Conservation (phyloP, 1,140 invertebrate species). For the Hypothenemus hampei region DNA sequence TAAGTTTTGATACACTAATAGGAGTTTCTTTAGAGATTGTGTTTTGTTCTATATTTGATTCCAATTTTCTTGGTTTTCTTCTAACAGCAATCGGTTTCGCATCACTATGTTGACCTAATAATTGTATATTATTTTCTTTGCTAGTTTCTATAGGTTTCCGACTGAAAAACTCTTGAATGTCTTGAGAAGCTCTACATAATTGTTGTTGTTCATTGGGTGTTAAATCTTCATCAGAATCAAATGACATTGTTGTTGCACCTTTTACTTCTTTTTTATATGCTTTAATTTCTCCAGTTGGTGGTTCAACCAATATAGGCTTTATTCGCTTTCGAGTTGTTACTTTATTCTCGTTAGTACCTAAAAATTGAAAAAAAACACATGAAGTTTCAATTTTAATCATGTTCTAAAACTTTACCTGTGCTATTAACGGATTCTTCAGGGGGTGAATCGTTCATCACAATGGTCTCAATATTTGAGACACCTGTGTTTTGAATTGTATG, state of each 20-base stretch:
- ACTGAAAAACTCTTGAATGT: constrained; percentile 1
- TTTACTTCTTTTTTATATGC: neutral
- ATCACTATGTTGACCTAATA: no score
- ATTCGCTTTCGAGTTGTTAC: constrained; percentile 2
- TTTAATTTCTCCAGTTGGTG: neutral
- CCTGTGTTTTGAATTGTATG: no score
- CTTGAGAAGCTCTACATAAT: neutral
- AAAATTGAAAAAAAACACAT: neutral
- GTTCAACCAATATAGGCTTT: constrained; percentile 12
- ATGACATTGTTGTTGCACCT: neutral
- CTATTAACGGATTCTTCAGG: neutral
- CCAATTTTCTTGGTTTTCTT: constrained; percentile 12
- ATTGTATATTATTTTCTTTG: neutral
- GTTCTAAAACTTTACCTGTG: neutral
- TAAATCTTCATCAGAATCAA: neutral
- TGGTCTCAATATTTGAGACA: constrained; percentile 3
- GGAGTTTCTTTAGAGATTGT: neutral
- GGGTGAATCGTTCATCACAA: constrained; percentile 14
- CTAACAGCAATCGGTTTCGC: constrained; percentile 18
- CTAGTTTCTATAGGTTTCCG: neutral
- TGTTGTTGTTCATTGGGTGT: neutral
- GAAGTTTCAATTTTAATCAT: neutral
- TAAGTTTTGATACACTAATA: neutral
- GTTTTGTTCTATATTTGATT: neutral
- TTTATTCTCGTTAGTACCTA: neutral